A percentile compares a stretch with the other conserved stretches of the same genome.
Evolutionary conservation across 2,113 vertebrate genomes (phyloP).

Genomic region (Erythrocebus patas): DNA sequence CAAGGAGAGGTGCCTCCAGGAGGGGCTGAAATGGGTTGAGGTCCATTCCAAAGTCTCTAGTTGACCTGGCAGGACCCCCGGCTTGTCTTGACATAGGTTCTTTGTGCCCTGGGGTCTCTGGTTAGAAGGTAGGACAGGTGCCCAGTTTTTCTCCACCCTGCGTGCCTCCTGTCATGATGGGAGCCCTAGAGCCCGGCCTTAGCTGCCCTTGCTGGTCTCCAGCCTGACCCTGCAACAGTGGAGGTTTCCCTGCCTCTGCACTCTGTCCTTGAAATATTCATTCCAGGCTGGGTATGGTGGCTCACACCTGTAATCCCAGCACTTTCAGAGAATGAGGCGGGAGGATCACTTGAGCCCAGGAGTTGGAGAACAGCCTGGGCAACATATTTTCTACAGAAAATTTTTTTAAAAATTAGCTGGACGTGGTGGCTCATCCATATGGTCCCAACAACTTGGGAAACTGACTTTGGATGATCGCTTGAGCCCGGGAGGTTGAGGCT

Average conservation of each 20-base stretch:
- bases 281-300: too few relatives aligned
- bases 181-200: too few relatives aligned
- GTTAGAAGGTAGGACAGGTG: not conserved
- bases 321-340: not conserved
- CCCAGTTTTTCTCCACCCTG: not conserved
- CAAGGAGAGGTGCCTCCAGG: not conserved
- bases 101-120: not conserved
- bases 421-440: not conserved
- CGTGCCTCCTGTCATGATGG: not conserved
- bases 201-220: not conserved
- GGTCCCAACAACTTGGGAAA: not conserved
- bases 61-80: not conserved
- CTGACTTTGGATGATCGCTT: not conserved
- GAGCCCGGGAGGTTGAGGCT: not conserved
- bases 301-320: not conserved
- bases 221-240: not conserved
- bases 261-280: too few relatives aligned
- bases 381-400: not conserved
- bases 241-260: not conserved
- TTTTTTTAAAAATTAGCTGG: not conserved
- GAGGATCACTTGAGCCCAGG: not conserved
- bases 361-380: not conserved
- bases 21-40: too few relatives aligned
- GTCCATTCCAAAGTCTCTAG: not conserved
- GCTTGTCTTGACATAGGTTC: not conserved